These are phyloP conservation scores for Polydrusus pterygomalis DNA, from an alignment of 2,888 invertebrate genomes.

Conservation along the genomic window DNA sequence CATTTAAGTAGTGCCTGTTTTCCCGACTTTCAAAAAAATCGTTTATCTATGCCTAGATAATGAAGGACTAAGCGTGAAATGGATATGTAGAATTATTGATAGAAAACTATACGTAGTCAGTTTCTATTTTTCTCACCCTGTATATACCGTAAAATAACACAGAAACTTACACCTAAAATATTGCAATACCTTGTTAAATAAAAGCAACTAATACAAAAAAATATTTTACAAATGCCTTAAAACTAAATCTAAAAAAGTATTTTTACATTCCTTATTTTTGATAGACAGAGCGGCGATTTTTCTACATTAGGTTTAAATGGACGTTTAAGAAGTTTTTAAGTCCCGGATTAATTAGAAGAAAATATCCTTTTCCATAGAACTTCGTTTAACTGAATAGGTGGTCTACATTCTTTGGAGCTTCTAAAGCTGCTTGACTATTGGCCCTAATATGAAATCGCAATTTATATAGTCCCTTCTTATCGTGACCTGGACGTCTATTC, in stretches of 20 bases:
- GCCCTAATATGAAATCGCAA: no score
- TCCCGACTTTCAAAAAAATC: no score
- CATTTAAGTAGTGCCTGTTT: no score
- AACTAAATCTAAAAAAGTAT: constrained; percentile 7
- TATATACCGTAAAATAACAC: constrained; percentile 8
- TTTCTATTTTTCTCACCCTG: constrained; percentile 1
- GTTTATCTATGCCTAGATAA: no score
- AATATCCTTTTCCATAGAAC: no score
- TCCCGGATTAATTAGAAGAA: no score
- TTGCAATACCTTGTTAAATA: constrained; percentile 23
- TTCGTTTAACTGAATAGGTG: no score
- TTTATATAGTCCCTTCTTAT: no score
- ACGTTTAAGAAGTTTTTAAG: background rate
- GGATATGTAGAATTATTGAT: background rate
- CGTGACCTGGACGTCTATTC: no score
- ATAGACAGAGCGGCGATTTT: background rate
- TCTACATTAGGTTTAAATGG: background rate
- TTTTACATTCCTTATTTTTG: constrained; percentile 11
- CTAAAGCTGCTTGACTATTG: no score
- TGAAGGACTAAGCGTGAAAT: no score
- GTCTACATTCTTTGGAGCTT: no score
- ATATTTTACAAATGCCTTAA: constrained; percentile 23
- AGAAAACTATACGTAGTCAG: background rate
- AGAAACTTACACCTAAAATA: constrained; percentile 20
- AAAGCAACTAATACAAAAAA: constrained; percentile 21